phyloP scores from a whole-genome alignment of 2,888 invertebrate species.

The Cynaeus angustus region DNA sequence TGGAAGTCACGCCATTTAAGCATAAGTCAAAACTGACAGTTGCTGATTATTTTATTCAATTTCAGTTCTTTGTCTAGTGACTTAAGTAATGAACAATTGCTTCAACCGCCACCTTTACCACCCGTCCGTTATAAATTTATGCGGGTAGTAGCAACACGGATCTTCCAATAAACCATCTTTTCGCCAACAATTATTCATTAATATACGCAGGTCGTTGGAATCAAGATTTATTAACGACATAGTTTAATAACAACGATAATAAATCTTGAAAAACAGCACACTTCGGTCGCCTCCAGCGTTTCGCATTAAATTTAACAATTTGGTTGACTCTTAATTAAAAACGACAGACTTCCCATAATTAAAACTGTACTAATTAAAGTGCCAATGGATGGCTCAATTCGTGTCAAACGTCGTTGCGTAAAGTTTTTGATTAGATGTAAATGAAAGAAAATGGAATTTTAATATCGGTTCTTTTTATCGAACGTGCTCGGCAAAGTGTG shows the following conservation, averaged over 20 bases:
- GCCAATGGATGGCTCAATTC: not conserved
- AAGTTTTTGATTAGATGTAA: conserved; percentile 12
- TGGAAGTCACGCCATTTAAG: conserved; percentile 18
- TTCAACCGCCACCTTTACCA: not conserved
- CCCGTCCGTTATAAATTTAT: conserved; percentile 14
- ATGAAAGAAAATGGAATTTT: conserved; percentile 38
- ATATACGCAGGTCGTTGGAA: conserved; percentile 9
- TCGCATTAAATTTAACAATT: conserved; percentile 16
- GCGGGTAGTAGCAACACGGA: conserved; percentile 14
- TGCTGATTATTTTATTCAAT: not conserved
- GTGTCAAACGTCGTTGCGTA: not conserved
- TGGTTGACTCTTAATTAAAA: conserved; percentile 6
- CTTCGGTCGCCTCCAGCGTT: not conserved
- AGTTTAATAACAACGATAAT: conserved; percentile 6
- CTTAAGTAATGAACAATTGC: not conserved
- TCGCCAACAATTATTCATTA: conserved; percentile 18
- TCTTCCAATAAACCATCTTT: conserved; percentile 11
- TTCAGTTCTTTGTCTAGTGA: too few relatives aligned
- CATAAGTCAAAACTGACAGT: conserved; percentile 15
- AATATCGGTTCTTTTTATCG: conserved; percentile 43
- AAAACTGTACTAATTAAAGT: conserved; percentile 13
- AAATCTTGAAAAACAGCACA: conserved; percentile 12
- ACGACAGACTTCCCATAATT: conserved; percentile 10
- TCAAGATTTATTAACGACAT: conserved; percentile 31
- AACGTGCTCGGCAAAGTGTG: conserved; percentile 44